These are phyloP conservation scores for Odontomyia ornata DNA, from an alignment of 2,888 invertebrate species.

Conservation along the genomic window DNA sequence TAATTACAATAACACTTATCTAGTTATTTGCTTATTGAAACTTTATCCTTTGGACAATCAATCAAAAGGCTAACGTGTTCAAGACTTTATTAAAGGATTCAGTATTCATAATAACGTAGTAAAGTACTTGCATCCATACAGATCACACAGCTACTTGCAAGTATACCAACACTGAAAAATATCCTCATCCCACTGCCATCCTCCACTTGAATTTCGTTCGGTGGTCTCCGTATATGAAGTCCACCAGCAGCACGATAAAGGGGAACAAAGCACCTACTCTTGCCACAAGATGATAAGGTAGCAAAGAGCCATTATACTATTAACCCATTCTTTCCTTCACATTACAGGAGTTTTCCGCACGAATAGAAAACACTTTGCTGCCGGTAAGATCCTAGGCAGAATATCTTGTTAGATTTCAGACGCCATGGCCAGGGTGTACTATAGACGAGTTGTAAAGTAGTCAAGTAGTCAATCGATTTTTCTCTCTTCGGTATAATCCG, in stretches of 20 bases:
- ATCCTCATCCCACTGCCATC: neutral
- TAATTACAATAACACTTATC: neutral
- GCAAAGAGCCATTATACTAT: slow-evolving; percentile 38
- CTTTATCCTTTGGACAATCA: neutral
- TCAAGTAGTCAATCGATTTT: slow-evolving; percentile 29
- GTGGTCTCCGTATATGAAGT: neutral
- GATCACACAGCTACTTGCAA: neutral
- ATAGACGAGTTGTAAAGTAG: slow-evolving; percentile 22
- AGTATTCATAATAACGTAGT: neutral
- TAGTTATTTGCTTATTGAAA: neutral
- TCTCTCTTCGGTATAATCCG: slow-evolving; percentile 3
- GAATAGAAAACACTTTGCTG: slow-evolving; percentile 35
- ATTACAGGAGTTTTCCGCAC: slow-evolving; percentile 26
- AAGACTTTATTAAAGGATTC: neutral
- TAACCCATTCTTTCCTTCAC: slow-evolving; percentile 34
- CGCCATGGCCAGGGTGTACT: neutral
- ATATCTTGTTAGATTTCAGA: neutral
- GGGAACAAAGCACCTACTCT: neutral
- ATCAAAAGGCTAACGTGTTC: neutral
- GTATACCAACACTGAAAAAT: neutral
- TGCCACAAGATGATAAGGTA: slow-evolving; percentile 31
- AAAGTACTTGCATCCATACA: neutral
- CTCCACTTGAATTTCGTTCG: neutral
- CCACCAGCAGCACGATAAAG: neutral
- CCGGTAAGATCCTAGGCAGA: slow-evolving; percentile 1